Base-by-base conservation (phyloP, 2,888 invertebrate genomes). In the Polyommatus iphigenia region DNA sequence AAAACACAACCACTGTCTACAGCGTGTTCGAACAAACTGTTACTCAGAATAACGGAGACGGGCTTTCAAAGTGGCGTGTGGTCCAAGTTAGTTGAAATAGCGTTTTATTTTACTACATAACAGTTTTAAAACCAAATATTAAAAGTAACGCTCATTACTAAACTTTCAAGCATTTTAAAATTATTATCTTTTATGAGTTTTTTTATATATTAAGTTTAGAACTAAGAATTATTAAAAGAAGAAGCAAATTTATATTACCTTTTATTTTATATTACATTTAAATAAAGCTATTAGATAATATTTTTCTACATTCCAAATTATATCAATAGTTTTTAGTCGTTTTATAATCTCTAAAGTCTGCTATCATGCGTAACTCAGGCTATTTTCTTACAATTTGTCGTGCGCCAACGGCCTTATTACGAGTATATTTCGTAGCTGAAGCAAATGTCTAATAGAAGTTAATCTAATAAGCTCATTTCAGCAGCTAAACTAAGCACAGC, bases 61-160 rank as follows among this genome's bases (percentile, higher is more conserved):
- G 54, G 75, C 80, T 81, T 82, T 79, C 80, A 81, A 83, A 85
- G 82, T 81, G 81, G 78, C 78, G 80, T 81, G 80, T 84, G 87
- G 86, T 83, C 81, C 84, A 88, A 88, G 85, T 83, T 71, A 80
- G 10, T 78, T 71, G 77, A 50, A 41, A 15, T 18, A 50, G 54
- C 50, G 32, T 29, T 62, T 24, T 13, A 59, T 20, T 46, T 50
- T 50, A 54, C 54, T 15, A 50, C 15, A 5, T 41, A 41, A 2
- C 41, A 7, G 41, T 8, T 41, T 8, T 41, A 41, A 41, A 7
- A 41, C 41, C 3, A 46, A 46, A 46, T 46, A 46, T 46, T 46
- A 10, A 46, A 46, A 46, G 46, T 46, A 10, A 10, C 10, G 46
- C 10, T 46, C 10, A 3, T 2, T 46, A 10, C 13, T 46, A 10